Evolutionary conservation across 1,140 invertebrate species (phyloP).

Genomic region (Hetaerina americana): DNA sequence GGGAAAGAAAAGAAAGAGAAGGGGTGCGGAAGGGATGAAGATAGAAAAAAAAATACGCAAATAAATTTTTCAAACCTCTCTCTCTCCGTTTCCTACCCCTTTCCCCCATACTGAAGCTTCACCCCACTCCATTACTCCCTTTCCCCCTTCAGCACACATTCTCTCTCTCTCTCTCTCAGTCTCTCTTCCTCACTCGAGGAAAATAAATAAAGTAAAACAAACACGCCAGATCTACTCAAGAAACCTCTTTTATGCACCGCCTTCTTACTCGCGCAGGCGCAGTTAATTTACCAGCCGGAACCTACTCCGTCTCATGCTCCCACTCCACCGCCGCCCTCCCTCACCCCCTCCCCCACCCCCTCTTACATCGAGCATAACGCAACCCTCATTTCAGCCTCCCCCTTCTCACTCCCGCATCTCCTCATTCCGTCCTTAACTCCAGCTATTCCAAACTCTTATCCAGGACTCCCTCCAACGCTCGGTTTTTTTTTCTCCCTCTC

Average conservation of each 20-base stretch:
- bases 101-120: too few species aligned
- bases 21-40: too few species aligned
- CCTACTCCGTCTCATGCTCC: not conserved
- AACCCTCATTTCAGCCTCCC: too few species aligned
- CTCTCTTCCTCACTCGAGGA: not conserved
- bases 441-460: too few species aligned
- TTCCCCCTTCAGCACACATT: not conserved
- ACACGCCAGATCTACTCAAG: not conserved
- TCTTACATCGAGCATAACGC: too few species aligned
- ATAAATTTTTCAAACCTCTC: not conserved
- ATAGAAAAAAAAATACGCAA: not conserved
- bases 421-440: too few species aligned
- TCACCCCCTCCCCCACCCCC: not conserved
- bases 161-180: not conserved
- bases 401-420: too few species aligned
- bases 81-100: not conserved
- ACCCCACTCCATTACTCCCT: not conserved
- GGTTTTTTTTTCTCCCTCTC: too few species aligned
- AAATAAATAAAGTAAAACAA: not conserved
- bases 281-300: not conserved
- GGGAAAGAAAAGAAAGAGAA: too few species aligned
- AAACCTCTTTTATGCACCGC: not conserved
- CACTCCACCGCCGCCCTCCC: not conserved
- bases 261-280: not conserved
- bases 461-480: too few species aligned